Base-by-base conservation (phyloP, 1,140 invertebrate genomes). In the Neoseiulus cucumeris region DNA sequence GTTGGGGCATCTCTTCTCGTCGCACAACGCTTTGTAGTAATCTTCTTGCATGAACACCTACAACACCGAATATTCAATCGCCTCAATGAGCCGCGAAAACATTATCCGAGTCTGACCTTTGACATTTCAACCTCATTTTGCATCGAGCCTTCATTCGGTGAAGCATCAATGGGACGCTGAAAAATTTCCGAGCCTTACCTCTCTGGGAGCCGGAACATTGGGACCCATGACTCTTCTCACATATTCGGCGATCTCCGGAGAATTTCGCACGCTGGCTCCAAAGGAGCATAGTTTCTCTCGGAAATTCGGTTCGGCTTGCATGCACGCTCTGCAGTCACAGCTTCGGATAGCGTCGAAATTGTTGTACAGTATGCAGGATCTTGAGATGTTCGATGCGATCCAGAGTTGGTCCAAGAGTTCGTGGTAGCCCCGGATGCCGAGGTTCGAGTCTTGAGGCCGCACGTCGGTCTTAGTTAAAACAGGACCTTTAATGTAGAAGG, bases 341-440 rank as follows among this genome's bases (percentile, higher is more conserved):
- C 22, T 25, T 6, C 51, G 51, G 25, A 59, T 25, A 33, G 51
- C 22, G 22, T 59, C 51, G 51, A 59, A 59, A 33, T 59, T 59
- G 51, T 59, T 59, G 45, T 47, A 47, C 45, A 47, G 45, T 20
- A 47, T 47, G 28, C 45, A 47, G 45, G 45, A 47, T 4, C 45
- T 4, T 7, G 45, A 47, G 14, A 47, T 47, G 14, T 47, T 47
- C 14, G 28, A 22, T 47, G 18, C 18, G 14, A 33, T 25, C 22
- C 14, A 59, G 22, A 59, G 22, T 17, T 33, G 17, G 33, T 59
- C 51, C 1, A 59, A 20, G 12, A 59, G 14, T 20, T 20, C 1
- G 22, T 59, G 22, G 22, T 59, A 59, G 14, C 51, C 14, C 14
- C 25, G 22, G 14, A 59, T 20, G 14, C 22, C 51, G 12, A 59